phyloP scores from a whole-genome alignment of 2,888 invertebrate genomes.

The Philhelius pedissequus region DNA sequence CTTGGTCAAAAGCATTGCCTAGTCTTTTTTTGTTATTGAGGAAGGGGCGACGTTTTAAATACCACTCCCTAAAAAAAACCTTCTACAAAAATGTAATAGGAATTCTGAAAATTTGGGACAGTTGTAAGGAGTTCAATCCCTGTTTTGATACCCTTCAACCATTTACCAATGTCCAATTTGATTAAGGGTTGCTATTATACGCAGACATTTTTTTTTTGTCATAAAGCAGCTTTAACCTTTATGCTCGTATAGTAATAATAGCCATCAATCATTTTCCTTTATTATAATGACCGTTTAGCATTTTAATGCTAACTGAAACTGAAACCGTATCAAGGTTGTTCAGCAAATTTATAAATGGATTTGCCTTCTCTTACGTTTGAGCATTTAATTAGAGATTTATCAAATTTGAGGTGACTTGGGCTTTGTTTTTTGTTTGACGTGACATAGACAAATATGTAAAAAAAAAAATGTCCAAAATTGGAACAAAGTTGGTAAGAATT shows the following conservation, averaged over 20 bases:
- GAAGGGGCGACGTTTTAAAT: neutral
- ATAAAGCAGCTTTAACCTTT: neutral
- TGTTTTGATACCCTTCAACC: neutral
- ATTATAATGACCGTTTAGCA: neutral
- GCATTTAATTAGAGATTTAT: neutral
- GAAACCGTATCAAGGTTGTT: neutral
- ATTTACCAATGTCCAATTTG: constrained; percentile 1
- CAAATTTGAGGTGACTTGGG: neutral
- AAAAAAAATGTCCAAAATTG: neutral
- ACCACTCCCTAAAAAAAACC: constrained; percentile 37
- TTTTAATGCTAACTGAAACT: neutral
- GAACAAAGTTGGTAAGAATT: neutral
- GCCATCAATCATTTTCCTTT: constrained; percentile 48
- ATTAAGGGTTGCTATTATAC: neutral
- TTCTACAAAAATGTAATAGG: neutral
- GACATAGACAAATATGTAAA: neutral
- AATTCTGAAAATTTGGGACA: neutral
- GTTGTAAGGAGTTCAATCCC: neutral
- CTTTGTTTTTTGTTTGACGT: neutral
- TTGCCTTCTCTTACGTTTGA: neutral
- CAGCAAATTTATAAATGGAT: neutral
- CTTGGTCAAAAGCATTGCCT: neutral
- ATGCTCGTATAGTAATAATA: too few species aligned
- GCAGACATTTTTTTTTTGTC: neutral
- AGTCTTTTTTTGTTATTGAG: neutral